Base-by-base conservation (phyloP, 2,113 vertebrate genomes). In the Greenwoodochromis staneri region DNA sequence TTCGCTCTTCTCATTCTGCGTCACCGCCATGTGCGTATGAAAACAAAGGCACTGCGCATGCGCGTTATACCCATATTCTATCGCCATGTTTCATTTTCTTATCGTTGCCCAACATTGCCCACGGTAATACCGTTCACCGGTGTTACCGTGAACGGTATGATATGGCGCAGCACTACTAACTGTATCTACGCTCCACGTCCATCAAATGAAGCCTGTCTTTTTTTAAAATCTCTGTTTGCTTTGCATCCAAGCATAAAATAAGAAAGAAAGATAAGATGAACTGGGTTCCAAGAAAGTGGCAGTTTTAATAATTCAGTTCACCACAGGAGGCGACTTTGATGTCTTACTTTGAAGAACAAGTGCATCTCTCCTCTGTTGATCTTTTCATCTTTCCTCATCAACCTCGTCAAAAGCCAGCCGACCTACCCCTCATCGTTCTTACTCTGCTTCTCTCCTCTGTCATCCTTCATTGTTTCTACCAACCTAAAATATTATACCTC, bases 241-340 rank as follows among this genome's bases (percentile, higher is more conserved):
- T 45, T 45, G 13, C 13, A 45, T 45, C 69, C 8, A 27, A 42
- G 13, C 66, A 42, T 1, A 27, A 45, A 73, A 27, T 10, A 17
- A 29, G 34, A 59, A 31, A 57, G 61, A 81, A 27, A 55, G 71
- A 73, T 42, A 29, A 69, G 76, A 27, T 13, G 7, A 47, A 36
- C 19, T 57, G 29, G 11, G 91, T 84, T 94, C 94, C 93, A 93
- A 91, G 93, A 94, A 95, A 89, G 90, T 93, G 91, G 85, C 88
- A 76, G 66, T 82, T 88, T 96, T 91, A 97, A 96, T 96, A 95
- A 94, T 95, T 96, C 94, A 96, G 83, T 87, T 94, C 93, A 91
- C 95, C 82, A 49, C 95, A 93, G 92, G 91, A 93, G 96, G 96
- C 95, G 91, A 94, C 93, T 96, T 95, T 97, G 95, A 94, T 78